Evolutionary conservation across 1,140 invertebrate genomes (phyloP), one percentile per base, ranked within the genome.

Genomic region (Nomia melanderi): DNA sequence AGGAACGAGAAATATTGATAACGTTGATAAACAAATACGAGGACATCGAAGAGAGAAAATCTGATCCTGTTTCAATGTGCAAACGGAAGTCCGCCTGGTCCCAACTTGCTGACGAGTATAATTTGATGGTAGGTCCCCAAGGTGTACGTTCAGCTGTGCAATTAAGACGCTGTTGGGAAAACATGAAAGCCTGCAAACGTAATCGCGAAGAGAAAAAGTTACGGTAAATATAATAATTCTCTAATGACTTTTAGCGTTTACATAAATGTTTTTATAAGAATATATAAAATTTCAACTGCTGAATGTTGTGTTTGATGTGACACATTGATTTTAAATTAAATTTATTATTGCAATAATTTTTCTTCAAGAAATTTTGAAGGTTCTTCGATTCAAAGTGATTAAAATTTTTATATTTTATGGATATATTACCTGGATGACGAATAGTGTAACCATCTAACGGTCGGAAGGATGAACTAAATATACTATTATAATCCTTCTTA

Each of bases 121-220:
- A 88, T 41, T 62, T 70, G 0, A 79, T 84, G 31, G 86, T 88
- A 2, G 87, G 87, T 1, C 60, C 79, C 0, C 79, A 83, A 25
- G 77, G 79, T 17, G 53, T 82, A 0, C 77, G 87, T 25, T 85
- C 87, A 0, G 75, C 79, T 1, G 69, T 87, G 14, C 87, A 88
- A 47, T 62, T 88, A 8, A 78, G 86, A 63, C 84, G 87, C 50
- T 88, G 87, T 25, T 88, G 87, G 87, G 87, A 88, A 70, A 88
- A 88, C 56, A 88, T 88, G 87, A 88, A 88, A 59, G 84, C 84
- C 7, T 87, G 86, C 33, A 88, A 88, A 73, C 82, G 82, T 31
- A 83, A 84, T 78, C 81, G 84, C 0, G 84, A 86, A 23, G 81
- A 86, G 31, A 83, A 77, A 12, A 83, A 75, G 33, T 57, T 75